A percentile compares a stretch with the other conserved stretches of the same genome.
phyloP scores from a whole-genome alignment of 2,888 invertebrate species.

The Bedellia somnulentella region DNA sequence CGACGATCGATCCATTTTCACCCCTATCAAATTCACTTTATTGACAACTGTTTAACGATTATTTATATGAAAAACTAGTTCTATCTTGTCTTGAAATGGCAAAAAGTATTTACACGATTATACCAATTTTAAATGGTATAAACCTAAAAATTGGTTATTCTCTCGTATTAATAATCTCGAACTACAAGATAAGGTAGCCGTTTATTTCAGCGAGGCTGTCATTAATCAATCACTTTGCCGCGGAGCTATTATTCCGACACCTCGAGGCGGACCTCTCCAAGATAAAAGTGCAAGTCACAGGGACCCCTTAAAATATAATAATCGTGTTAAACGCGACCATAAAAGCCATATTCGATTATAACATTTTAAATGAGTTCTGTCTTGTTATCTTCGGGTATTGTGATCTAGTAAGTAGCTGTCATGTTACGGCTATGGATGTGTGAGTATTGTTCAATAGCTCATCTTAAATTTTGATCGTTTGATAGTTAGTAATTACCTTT shows the following conservation, averaged over 20 bases:
- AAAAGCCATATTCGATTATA: conserved; percentile 56
- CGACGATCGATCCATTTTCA: too few relatives aligned
- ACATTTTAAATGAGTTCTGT: conserved; percentile 47
- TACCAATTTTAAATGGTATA: too few relatives aligned
- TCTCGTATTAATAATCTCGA: too few relatives aligned
- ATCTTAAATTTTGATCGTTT: too few relatives aligned
- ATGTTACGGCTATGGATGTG: conserved; percentile 21
- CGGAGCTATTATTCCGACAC: conserved; percentile 46
- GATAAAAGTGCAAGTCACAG: conserved; percentile 52
- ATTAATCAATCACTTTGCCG: conserved; percentile 52
- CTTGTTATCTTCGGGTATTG: conserved; percentile 44
- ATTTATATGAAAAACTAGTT: too few relatives aligned
- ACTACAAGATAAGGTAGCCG: too few relatives aligned
- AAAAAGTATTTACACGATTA: too few relatives aligned
- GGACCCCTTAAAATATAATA: conserved; percentile 56
- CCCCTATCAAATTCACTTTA: too few relatives aligned
- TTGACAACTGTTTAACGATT: too few relatives aligned
- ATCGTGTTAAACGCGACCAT: conserved; percentile 56
- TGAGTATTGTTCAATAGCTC: conserved; percentile 9
- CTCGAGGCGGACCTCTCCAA: conserved; percentile 23
- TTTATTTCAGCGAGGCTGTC: conserved; percentile 46
- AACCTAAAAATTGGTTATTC: too few relatives aligned
- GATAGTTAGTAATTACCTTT: too few relatives aligned
- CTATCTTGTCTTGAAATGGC: too few relatives aligned
- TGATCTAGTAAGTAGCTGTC: conserved; percentile 31